Evolutionary conservation across 1,140 invertebrate species (phyloP).

Genomic region (Brachionus asplanchnoidis): DNA sequence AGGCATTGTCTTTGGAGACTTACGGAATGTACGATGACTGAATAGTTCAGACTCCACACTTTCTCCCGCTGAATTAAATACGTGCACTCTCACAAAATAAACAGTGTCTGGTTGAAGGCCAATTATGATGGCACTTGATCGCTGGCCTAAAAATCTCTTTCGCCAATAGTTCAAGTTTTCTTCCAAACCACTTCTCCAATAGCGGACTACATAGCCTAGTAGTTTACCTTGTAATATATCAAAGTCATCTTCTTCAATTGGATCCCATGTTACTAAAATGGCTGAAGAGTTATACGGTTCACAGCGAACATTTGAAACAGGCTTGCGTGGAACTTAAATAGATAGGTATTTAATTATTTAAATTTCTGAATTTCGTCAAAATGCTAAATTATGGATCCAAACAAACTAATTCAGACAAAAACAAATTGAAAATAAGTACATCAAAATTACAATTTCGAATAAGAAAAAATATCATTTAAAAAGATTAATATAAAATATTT

Average conservation of each 20-base stretch:
- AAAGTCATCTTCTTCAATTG: constrained; percentile 37
- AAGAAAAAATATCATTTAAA: no score
- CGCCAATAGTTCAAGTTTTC: constrained; percentile 36
- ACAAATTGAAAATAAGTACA: no score
- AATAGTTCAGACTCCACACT: constrained; percentile 85
- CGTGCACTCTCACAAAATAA: constrained; percentile 88
- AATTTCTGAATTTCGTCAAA: neutral
- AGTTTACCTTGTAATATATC: constrained; percentile 26
- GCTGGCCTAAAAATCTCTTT: constrained; percentile 44
- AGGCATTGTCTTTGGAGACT: constrained; percentile 82
- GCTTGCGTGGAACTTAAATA: constrained; percentile 21
- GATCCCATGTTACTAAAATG: constrained; percentile 42
- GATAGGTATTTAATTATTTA: neutral
- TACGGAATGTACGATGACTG: constrained; percentile 61
- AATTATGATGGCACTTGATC: constrained; percentile 70
- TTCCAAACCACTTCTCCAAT: constrained; percentile 27
- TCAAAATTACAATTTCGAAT: no score
- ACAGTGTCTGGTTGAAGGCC: constrained; percentile 85
- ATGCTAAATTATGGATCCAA: no score
- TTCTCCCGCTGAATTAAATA: constrained; percentile 87
- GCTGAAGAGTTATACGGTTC: constrained; percentile 43
- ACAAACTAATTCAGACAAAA: no score
- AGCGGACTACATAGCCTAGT: constrained; percentile 25
- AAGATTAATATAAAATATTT: no score
- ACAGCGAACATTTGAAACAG: constrained; percentile 35